Conservation (phyloP, 2,888 invertebrate species). For the Eilema sororculum region DNA sequence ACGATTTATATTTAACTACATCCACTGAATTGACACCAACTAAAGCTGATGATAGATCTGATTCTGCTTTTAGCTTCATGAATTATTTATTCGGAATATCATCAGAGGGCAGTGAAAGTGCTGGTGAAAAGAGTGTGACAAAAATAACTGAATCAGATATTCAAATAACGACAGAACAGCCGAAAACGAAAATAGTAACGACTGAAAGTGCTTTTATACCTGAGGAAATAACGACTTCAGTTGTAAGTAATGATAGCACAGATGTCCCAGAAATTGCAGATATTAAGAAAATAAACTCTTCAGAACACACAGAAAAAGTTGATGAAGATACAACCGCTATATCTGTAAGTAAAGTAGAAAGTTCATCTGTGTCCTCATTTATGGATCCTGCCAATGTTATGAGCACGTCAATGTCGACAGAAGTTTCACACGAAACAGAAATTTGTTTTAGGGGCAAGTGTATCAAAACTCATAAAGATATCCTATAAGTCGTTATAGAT, state of each 20-base stretch:
- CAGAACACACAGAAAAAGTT: slow-evolving; percentile 43
- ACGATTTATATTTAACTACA: slow-evolving; percentile 65
- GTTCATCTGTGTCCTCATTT: slow-evolving; percentile 74
- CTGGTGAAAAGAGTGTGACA: slow-evolving; percentile 52
- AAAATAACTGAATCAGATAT: slow-evolving; percentile 45
- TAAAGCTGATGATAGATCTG: slow-evolving; percentile 65
- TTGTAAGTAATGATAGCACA: slow-evolving; percentile 36
- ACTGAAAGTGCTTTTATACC: slow-evolving; percentile 77
- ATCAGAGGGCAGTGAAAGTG: slow-evolving; percentile 59
- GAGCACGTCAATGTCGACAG: slow-evolving; percentile 93
- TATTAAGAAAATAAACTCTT: slow-evolving; percentile 41
- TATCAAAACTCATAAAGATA: slow-evolving; percentile 88
- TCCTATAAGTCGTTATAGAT: slow-evolving; percentile 63
- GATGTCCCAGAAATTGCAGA: slow-evolving; percentile 33
- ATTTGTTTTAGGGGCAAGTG: slow-evolving; percentile 95
- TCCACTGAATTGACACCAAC: slow-evolving; percentile 67
- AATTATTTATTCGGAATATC: slow-evolving; percentile 79
- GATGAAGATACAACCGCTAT: slow-evolving; percentile 45
- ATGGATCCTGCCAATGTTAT: slow-evolving; percentile 86
- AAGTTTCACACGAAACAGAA: slow-evolving; percentile 94
- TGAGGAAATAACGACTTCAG: slow-evolving; percentile 74
- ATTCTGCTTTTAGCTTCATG: slow-evolving; percentile 74
- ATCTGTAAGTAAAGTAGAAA: slow-evolving; percentile 59
- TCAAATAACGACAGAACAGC: slow-evolving; percentile 61
- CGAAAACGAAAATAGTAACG: slow-evolving; percentile 64